Conservation (phyloP, 2,113 vertebrate genomes). For the Pygoscelis antarcticus region DNA sequence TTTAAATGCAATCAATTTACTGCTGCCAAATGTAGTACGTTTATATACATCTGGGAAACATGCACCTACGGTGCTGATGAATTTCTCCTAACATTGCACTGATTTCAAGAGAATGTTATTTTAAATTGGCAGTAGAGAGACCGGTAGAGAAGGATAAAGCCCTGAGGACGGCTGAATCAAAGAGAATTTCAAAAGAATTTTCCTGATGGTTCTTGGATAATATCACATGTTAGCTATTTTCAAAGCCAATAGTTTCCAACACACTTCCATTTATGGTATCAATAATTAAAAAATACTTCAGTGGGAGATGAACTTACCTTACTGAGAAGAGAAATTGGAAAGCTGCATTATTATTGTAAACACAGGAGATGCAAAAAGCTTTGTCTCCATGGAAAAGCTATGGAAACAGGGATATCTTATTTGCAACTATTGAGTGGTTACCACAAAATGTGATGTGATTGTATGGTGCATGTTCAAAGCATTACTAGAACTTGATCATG, state of each 20-base stretch:
- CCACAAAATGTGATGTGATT: background rate
- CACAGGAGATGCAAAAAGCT: conserved; percentile 50
- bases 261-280: conserved; percentile 63
- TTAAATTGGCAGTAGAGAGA: conserved; percentile 66
- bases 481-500: background rate
- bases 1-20: conserved; percentile 67
- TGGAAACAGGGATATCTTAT: conserved; percentile 38
- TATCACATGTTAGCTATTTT: conserved; percentile 67
- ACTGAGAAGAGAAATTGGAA: conserved; percentile 40
- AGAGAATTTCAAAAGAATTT: conserved; percentile 68
- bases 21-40: conserved; percentile 52
- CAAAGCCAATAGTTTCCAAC: conserved; percentile 67
- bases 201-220: conserved; percentile 65
- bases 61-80: conserved; percentile 51
- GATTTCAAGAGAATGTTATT: conserved; percentile 67
- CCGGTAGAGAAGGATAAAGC: conserved; percentile 52
- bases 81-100: conserved; percentile 65
- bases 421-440: conserved; percentile 34
- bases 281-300: conserved; percentile 65
- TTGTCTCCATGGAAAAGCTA: conserved; percentile 62
- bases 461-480: background rate
- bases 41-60: conserved; percentile 60
- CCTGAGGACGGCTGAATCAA: conserved; percentile 59
- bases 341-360: conserved; percentile 41
- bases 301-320: conserved; percentile 56